A percentile compares a stretch with the other conserved stretches of the same genome.
phyloP scores from a whole-genome alignment of 2,888 invertebrate species.

The Hyles lineata region DNA sequence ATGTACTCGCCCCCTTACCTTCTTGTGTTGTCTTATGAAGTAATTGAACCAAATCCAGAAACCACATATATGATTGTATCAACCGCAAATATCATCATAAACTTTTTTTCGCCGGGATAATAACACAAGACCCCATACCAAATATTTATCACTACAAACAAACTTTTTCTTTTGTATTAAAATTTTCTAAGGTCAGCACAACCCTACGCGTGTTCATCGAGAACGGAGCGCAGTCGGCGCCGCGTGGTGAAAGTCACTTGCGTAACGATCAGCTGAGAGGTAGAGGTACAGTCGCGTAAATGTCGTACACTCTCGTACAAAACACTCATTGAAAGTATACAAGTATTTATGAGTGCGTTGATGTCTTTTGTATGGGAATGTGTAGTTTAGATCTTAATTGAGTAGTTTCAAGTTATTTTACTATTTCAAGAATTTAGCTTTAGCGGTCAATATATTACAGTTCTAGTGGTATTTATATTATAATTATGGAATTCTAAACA shows the following conservation, averaged over 20 bases:
- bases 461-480: no score
- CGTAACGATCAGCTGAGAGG: slow-evolving; percentile 57
- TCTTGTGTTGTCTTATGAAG: no score
- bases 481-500: no score
- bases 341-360: slow-evolving; percentile 26
- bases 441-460: no score
- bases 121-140: no score
- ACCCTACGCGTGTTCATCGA: slow-evolving; percentile 34
- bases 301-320: slow-evolving; percentile 35
- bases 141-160: no score
- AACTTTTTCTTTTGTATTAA: no score
- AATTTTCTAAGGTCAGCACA: neutral
- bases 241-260: slow-evolving; percentile 57
- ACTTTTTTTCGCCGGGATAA: no score
- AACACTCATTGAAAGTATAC: slow-evolving; percentile 18
- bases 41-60: no score
- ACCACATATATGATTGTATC: no score
- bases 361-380: slow-evolving; percentile 30
- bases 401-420: neutral
- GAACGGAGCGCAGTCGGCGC: slow-evolving; percentile 50
- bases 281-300: slow-evolving; percentile 30
- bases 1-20: no score
- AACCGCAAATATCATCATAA: no score
- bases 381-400: neutral
- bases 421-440: neutral